A percentile compares a stretch with the other conserved stretches of the same genome.
Conservation (phyloP, 2,113 vertebrate species). For the Vulpes ferrilata region DNA sequence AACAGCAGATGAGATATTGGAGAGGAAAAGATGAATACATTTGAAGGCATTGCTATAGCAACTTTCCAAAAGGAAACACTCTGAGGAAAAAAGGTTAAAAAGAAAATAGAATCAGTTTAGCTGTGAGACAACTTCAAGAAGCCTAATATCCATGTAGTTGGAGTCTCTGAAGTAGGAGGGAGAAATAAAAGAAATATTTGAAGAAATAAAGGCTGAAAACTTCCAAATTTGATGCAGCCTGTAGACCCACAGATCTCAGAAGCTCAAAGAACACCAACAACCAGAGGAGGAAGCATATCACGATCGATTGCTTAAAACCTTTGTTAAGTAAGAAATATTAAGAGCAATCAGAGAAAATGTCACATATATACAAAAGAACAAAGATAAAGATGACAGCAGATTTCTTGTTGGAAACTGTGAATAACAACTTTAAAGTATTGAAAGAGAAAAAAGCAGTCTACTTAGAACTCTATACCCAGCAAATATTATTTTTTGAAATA, state of each 20-base stretch:
- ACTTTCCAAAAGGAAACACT: slow-evolving; percentile 11
- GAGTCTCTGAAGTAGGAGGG: not conserved
- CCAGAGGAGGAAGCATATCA: not conserved
- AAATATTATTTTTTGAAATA: not conserved
- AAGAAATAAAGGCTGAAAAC: slow-evolving; percentile 22
- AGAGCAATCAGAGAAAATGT: slow-evolving; percentile 20
- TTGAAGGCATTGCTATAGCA: slow-evolving; percentile 27
- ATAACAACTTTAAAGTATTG: slow-evolving; percentile 48
- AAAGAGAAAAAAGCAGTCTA: not conserved
- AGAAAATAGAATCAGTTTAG: not conserved
- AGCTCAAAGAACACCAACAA: not conserved
- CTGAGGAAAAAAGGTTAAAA: not conserved
- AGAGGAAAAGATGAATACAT: slow-evolving; percentile 30
- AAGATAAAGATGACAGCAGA: not conserved
- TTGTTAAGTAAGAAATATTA: not conserved
- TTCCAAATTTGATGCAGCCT: not conserved
- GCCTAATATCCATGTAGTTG: not conserved
- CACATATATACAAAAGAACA: not conserved
- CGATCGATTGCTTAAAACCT: slow-evolving; percentile 7
- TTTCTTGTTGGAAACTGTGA: slow-evolving; percentile 41
- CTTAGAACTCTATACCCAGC: slow-evolving; percentile 16
- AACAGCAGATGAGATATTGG: not conserved
- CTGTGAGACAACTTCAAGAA: slow-evolving; percentile 10
- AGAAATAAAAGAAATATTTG: not conserved
- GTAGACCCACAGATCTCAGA: not conserved